Percentiles rank a stretch among this genome's conserved stretches.
phyloP scores from a whole-genome alignment of 1,140 invertebrate species.

The Acyrthosiphon pisum region DNA sequence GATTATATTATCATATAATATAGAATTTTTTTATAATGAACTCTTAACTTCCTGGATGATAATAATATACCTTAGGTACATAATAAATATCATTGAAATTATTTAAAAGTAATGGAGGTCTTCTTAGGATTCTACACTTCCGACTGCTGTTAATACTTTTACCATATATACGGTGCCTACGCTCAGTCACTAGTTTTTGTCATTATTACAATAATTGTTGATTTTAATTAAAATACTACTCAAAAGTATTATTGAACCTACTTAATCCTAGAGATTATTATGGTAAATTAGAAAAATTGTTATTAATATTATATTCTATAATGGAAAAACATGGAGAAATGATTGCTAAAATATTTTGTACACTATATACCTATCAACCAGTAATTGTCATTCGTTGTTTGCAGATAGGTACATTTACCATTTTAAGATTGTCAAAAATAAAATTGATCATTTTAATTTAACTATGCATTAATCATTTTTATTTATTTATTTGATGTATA shows the following conservation, averaged over 20 bases:
- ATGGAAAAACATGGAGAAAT: not conserved
- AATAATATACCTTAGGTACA: not conserved
- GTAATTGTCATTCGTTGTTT: too few species aligned
- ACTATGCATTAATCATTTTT: not conserved
- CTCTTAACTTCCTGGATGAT: not conserved
- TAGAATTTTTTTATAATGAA: not conserved
- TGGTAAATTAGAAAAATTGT: not conserved
- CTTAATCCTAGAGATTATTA: not conserved
- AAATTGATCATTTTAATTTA: not conserved
- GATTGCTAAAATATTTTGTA: not conserved
- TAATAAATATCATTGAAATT: not conserved
- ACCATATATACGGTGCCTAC: not conserved
- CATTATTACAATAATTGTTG: not conserved
- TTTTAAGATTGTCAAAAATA: too few species aligned
- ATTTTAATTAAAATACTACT: not conserved
- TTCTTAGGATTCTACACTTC: not conserved
- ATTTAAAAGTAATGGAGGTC: not conserved
- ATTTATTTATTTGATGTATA: not conserved
- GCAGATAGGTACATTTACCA: too few species aligned
- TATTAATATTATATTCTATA: not conserved
- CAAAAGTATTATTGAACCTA: not conserved
- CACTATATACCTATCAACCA: too few species aligned
- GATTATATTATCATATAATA: not conserved
- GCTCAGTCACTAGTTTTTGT: not conserved
- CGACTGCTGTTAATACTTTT: not conserved